Base-by-base conservation (phyloP, 2,113 vertebrate species). In the Eleginops maclovinus region DNA sequence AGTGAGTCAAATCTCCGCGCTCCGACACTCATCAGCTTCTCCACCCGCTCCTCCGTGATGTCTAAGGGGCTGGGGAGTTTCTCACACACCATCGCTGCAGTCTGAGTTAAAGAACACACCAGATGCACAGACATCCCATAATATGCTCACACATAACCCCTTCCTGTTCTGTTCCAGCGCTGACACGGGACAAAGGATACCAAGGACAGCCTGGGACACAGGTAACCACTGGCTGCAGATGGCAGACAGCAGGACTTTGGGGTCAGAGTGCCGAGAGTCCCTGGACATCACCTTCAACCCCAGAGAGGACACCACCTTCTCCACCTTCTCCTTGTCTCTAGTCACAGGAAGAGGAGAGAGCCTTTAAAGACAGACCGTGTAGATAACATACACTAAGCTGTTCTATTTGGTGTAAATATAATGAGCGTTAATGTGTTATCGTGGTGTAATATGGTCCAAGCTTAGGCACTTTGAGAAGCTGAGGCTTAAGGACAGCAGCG, bases 161-260 rank as follows among this genome's bases (percentile, higher is more conserved):
- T n/a, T 36, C 31, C 31, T 36, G 31, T 36, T 36, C 31, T 8
- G 31, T 36, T 36, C 31, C 31, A 36, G 31, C 31, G 12, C 1
- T 15, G 19, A 31, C 12, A 24, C n/a, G 4, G 43, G 41, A 66
- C 7, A 79, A 61, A 89, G 96, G 97, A 99, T 99, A 99, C 98
- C 94, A 15, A 99, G 96, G 5, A 99, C 94, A 2, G 97, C 96
- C 22, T 96, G 93, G 16, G 98, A 97, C 69, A 99, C 67, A 0
- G 98, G 98, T 0, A 99, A 92, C 97, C 98, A 99, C 81, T 99
- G 98, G 77, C 95, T 95, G 87, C 96, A 99, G 87, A 99, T 97
- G 83, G 98, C 97, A 76, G 93, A 95, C 19, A 99, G 93, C 6
- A 99, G 96, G 40, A 99, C 97, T 92, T 96, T 98, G 0, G 98